Base-by-base conservation (phyloP, 2,113 vertebrate genomes). In the Malaclemys terrapin region DNA sequence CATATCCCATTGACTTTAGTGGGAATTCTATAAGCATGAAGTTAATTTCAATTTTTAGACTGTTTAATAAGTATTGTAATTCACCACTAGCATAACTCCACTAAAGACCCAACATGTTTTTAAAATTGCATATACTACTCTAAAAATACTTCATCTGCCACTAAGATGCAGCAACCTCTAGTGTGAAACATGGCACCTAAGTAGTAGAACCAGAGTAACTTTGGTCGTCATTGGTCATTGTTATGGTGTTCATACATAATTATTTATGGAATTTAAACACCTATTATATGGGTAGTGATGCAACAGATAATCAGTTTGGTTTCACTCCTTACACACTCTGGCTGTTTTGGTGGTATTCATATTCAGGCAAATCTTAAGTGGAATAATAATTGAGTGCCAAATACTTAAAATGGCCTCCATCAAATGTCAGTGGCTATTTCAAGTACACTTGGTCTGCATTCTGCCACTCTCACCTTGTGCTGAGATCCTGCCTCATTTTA, bases 401-500 rank as follows among this genome's bases (percentile, higher is more conserved):
- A 47, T 84, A 72, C n/a, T 38, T 38, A 82, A 54, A 91, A 11
- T 17, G 79, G n/a, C 2, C 11, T 89, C 92, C 56, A 27, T 85
- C 47, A 62, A 3, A 24, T 42, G 31, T 78, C 35, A 75, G 31
- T 76, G 27, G 3, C 20, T 6, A 11, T 49, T 2, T 91, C n/a
- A 65, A 85, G 6, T 31, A 17, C n/a, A 27, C 1, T 14, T 8
- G 0, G 22, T 1, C 8, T 91, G 2, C 82, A 53, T 87, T 0
- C 0, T 95, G 87, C 4, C 83, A 31, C 81, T 3, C 13, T 3
- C 87, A 22, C 42, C 38, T 14, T 76, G 1, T 1, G 2, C 84
- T 31, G 17, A 56, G n/a, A 31, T 87, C 0, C 1, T 3, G 24
- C 5, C 8, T 38, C 89, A 35, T 9, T 56, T 1, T 0, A 1